phyloP scores from a whole-genome alignment of 1,140 invertebrate species.

The Diorhabda carinulata region DNA sequence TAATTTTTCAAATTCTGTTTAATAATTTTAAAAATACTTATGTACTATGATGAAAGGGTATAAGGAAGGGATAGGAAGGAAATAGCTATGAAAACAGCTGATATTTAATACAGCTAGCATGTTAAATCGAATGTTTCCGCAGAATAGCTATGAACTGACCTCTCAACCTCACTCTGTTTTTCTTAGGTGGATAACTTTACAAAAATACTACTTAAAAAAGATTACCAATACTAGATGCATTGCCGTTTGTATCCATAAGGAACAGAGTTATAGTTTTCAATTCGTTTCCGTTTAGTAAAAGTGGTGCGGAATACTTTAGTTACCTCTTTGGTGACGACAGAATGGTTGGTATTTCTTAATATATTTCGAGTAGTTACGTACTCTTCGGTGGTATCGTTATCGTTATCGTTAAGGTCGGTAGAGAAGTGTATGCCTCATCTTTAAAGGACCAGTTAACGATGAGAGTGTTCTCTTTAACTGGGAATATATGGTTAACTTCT shows the following conservation, averaged over 20 bases:
- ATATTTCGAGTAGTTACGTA: not conserved
- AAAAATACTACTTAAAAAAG: not conserved
- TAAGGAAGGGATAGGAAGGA: not conserved
- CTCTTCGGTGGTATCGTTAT: slow-evolving; percentile 21
- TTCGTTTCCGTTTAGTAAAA: not conserved
- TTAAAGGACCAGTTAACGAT: slow-evolving; percentile 34
- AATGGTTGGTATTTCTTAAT: not conserved
- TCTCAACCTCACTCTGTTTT: not conserved
- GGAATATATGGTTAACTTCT: slow-evolving; percentile 26
- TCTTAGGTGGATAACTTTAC: not conserved
- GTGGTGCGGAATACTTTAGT: not conserved
- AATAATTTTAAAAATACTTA: too few species aligned
- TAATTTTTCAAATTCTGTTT: too few species aligned
- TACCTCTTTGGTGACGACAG: not conserved
- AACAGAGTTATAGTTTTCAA: not conserved
- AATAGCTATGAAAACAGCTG: not conserved
- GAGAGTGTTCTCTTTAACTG: slow-evolving; percentile 33
- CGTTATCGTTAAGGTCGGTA: slow-evolving; percentile 44
- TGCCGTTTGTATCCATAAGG: not conserved
- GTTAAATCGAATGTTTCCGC: not conserved
- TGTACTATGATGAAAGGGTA: too few species aligned
- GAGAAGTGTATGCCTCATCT: slow-evolving; percentile 11
- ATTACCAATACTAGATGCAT: not conserved
- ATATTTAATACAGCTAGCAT: not conserved
- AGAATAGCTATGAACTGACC: not conserved